Evolutionary conservation across 2,888 invertebrate genomes (phyloP).

Genomic region (Unio pictorum): DNA sequence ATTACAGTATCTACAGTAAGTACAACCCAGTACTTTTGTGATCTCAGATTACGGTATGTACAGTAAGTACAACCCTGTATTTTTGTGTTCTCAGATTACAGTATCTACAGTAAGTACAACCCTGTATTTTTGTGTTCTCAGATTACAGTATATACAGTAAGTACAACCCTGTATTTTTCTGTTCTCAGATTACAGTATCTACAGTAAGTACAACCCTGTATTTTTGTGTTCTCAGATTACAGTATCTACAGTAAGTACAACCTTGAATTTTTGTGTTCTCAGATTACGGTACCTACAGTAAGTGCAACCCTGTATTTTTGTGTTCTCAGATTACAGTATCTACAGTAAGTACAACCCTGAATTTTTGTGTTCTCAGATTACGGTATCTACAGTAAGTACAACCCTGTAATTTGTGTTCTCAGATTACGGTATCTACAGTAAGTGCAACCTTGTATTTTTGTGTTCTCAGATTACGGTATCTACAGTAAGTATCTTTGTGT

Average conservation of each 20-base stretch:
- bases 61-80: too few relatives aligned
- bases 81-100: slow-evolving; percentile 11
- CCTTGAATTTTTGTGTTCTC: neutral
- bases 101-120: slow-evolving; percentile 8
- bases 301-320: slow-evolving; percentile 6
- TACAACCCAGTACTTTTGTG: slow-evolving; percentile 1
- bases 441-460: neutral
- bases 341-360: too few relatives aligned
- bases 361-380: slow-evolving; percentile 9
- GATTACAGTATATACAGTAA: too few relatives aligned
- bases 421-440: too few relatives aligned
- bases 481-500: slow-evolving; percentile 5
- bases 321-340: too few relatives aligned
- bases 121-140: slow-evolving; percentile 5
- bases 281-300: slow-evolving; percentile 19
- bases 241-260: too few relatives aligned
- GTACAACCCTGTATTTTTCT: neutral
- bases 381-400: slow-evolving; percentile 11
- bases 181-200: slow-evolving; percentile 17
- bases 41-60: too few relatives aligned
- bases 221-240: neutral
- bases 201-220: slow-evolving; percentile 5
- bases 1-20: slow-evolving; percentile 13
- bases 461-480: slow-evolving; percentile 16
- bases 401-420: neutral